Conservation (phyloP, 2,113 vertebrate species). For the Istiophorus platypterus region DNA sequence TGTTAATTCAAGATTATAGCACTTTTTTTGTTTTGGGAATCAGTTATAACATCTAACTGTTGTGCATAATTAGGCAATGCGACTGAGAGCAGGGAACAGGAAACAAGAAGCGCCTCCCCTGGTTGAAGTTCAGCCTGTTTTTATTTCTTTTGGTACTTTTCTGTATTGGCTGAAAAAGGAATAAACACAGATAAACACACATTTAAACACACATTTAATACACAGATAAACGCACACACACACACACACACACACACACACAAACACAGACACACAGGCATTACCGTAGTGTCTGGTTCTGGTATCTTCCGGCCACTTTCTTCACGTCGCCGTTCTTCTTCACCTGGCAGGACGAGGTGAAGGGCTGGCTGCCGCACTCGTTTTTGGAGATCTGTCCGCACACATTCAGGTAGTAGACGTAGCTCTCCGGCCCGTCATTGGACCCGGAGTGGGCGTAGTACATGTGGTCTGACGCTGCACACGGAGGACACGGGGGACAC, state of each 20-base stretch:
- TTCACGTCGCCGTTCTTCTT: slow-evolving; percentile 67
- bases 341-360: slow-evolving; percentile 88
- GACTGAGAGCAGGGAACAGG: background rate
- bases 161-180: no score
- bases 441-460: slow-evolving; percentile 78
- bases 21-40: no score
- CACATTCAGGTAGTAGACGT: slow-evolving; percentile 90
- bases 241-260: no score
- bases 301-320: slow-evolving; percentile 87
- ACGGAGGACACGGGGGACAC: no score
- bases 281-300: slow-evolving; percentile 92
- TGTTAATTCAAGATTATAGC: no score
- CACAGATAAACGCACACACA: no score
- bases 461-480: slow-evolving; percentile 37
- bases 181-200: no score
- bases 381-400: slow-evolving; percentile 80
- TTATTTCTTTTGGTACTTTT: no score
- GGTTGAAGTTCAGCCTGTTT: no score
- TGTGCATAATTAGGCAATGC: no score
- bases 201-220: no score
- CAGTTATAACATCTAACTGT: no score
- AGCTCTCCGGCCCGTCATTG: slow-evolving; percentile 78
- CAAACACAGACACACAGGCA: background rate
- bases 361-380: slow-evolving; percentile 71
- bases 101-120: background rate